A percentile compares a stretch with the other conserved stretches of the same genome.
Evolutionary conservation across 1,140 invertebrate genomes (phyloP).

Genomic region (Subanguina moxae): DNA sequence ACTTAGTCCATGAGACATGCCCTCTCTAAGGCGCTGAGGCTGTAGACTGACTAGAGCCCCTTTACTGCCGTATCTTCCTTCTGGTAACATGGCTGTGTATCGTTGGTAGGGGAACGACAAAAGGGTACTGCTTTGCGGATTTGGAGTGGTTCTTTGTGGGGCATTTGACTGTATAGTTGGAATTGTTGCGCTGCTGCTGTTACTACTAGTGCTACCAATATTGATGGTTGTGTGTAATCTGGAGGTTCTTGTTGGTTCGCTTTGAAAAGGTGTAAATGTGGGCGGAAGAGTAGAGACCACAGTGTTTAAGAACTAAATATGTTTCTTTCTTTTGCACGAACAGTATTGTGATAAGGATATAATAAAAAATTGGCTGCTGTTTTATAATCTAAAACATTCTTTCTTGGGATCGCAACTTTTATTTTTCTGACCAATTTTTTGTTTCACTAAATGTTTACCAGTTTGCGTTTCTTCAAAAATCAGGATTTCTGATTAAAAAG

Average conservation of each 20-base stretch:
- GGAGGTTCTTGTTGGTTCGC: neutral
- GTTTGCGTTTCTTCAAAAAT: too few species aligned
- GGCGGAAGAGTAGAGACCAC: too few species aligned
- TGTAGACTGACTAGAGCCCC: slow-evolving; percentile 43
- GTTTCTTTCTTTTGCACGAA: too few species aligned
- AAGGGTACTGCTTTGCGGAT: neutral
- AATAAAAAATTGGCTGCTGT: too few species aligned
- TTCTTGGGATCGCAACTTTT: too few species aligned
- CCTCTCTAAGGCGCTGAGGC: slow-evolving; percentile 29
- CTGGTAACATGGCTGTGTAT: slow-evolving; percentile 48
- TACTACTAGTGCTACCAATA: neutral
- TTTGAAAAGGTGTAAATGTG: too few species aligned
- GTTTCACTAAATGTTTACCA: too few species aligned
- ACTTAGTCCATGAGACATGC: slow-evolving; percentile 32
- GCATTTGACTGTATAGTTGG: neutral
- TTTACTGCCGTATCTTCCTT: slow-evolving; percentile 50
- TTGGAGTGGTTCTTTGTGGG: neutral
- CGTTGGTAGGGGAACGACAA: slow-evolving; percentile 16
- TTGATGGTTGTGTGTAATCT: neutral
- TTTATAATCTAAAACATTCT: too few species aligned
- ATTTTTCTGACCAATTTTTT: too few species aligned
- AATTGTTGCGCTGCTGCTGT: neutral
- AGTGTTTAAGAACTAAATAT: too few species aligned
- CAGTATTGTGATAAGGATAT: too few species aligned
- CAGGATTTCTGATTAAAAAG: too few species aligned